These are phyloP conservation scores for Lamellibrachia satsuma DNA, from an alignment of 2,888 invertebrate genomes.

Conservation along the genomic window DNA sequence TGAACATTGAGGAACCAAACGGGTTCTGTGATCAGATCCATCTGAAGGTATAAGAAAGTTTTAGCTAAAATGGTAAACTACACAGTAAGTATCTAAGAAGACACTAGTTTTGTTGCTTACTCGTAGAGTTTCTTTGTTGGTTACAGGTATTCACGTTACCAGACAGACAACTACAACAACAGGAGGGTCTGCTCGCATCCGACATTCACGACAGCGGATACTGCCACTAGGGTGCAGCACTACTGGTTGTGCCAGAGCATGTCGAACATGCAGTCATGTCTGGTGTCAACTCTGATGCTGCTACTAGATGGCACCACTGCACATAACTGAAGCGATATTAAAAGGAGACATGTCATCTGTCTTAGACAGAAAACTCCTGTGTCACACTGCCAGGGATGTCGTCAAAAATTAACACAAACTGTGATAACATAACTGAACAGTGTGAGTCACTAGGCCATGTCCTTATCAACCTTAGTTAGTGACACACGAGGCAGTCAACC, in stretches of 20 bases:
- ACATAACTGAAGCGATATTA: background rate
- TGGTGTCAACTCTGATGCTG: background rate
- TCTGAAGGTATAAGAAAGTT: too few species aligned
- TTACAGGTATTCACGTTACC: background rate
- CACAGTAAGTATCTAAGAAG: background rate
- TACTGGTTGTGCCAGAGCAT: background rate
- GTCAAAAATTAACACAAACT: background rate
- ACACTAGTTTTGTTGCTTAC: background rate
- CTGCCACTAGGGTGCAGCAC: background rate
- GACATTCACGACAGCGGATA: background rate
- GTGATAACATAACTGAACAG: constrained; percentile 1
- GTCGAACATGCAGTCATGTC: background rate
- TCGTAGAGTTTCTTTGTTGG: background rate
- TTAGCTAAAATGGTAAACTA: background rate
- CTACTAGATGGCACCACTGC: background rate
- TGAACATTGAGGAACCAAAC: too few species aligned
- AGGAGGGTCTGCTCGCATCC: background rate
- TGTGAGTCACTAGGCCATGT: background rate
- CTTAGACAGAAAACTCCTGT: background rate
- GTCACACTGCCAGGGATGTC: background rate
- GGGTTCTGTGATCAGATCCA: too few species aligned
- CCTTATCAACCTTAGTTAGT: background rate
- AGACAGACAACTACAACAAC: background rate
- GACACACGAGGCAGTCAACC: background rate
- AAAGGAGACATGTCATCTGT: background rate